Percentiles rank a stretch among this genome's conserved stretches.
Evolutionary conservation across 1,140 invertebrate species (phyloP).

Genomic region (Calycopis cecrops): DNA sequence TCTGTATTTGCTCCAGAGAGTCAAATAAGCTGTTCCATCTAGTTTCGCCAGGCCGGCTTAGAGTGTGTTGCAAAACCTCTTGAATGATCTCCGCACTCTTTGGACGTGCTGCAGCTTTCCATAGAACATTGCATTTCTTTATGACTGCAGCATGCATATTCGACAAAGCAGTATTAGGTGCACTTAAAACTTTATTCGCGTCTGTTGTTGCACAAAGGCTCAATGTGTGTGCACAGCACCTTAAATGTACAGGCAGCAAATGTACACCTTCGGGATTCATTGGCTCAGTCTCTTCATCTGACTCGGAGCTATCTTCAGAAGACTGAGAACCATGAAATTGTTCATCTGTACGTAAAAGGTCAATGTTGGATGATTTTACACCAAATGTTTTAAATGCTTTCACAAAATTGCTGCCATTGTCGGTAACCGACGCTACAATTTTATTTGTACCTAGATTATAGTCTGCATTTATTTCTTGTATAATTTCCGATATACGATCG

Average conservation of each 20-base stretch:
- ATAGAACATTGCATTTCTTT: constrained; percentile 25
- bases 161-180: constrained; percentile 14
- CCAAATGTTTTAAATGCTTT: constrained; percentile 29
- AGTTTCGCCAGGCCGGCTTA: constrained; percentile 20
- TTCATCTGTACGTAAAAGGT: not conserved
- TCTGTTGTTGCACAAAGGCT: constrained; percentile 22
- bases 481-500: constrained; percentile 17
- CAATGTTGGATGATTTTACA: not conserved
- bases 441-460: constrained; percentile 18
- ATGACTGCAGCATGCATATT: constrained; percentile 20
- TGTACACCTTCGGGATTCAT: not conserved
- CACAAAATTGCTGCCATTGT: constrained; percentile 24
- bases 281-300: not conserved
- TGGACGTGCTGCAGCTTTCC: constrained; percentile 20
- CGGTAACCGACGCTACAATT: constrained; percentile 21
- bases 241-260: not conserved
- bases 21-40: constrained; percentile 28
- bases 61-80: constrained; percentile 18
- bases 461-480: constrained; percentile 19
- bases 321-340: too few species aligned
- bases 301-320: not conserved
- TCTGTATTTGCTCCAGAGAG: constrained; percentile 19
- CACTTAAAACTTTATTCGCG: constrained; percentile 17
- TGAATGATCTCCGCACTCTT: constrained; percentile 27
- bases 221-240: constrained; percentile 23